These are phyloP conservation scores for Unio pictorum DNA, from an alignment of 2,888 invertebrate genomes.

Conservation along the genomic window DNA sequence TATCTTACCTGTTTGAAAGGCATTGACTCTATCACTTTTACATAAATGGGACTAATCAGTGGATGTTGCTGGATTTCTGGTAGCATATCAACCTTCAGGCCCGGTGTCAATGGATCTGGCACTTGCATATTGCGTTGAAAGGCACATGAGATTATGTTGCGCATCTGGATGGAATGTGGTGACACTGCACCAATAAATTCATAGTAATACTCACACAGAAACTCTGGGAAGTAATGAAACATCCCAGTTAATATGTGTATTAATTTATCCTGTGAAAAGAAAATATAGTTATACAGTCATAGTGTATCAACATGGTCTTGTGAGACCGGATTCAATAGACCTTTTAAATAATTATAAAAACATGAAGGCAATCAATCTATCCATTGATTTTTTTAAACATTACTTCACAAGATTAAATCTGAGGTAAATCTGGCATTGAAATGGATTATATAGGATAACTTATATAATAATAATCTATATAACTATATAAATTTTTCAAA, in stretches of 20 bases:
- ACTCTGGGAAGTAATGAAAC: constrained; percentile 98
- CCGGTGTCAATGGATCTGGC: constrained; percentile 98
- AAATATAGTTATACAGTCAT: not conserved
- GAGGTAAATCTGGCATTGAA: too few relatives aligned
- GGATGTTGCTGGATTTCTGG: constrained; percentile 74
- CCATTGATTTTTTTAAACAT: too few relatives aligned
- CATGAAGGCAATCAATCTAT: not conserved
- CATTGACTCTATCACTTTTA: constrained; percentile 87
- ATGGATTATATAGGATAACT: too few relatives aligned
- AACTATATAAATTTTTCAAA: too few relatives aligned
- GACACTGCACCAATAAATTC: constrained; percentile 99
- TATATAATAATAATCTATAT: too few relatives aligned
- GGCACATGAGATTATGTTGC: constrained; percentile 97
- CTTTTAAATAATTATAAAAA: not conserved
- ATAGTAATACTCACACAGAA: constrained; percentile 98
- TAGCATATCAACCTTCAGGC: constrained; percentile 79
- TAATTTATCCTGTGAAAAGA: constrained; percentile 78
- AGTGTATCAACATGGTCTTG: not conserved
- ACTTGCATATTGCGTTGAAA: constrained; percentile 98
- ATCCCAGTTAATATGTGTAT: constrained; percentile 46
- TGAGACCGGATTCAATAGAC: not conserved
- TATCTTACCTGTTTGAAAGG: constrained; percentile 84
- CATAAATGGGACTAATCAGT: constrained; percentile 89
- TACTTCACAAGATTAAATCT: too few relatives aligned
- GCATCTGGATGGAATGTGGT: constrained; percentile 98